Evolutionary conservation across 2,888 invertebrate genomes (phyloP).

Genomic region (Drosophila rubida): DNA sequence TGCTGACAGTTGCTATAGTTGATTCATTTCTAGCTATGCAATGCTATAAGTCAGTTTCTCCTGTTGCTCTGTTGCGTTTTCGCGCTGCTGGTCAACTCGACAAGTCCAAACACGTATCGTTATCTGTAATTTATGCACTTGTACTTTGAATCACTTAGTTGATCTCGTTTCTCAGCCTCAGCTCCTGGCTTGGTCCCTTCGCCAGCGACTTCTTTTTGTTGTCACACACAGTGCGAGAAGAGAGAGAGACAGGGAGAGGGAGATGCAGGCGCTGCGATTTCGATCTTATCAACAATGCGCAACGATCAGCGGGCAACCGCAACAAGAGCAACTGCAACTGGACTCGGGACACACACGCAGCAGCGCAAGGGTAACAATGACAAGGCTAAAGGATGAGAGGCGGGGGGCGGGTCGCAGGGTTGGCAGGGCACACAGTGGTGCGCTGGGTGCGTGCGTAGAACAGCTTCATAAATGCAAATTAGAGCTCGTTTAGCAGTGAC

Average conservation of each 20-base stretch:
- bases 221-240: constrained; percentile 33
- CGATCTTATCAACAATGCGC: constrained; percentile 76
- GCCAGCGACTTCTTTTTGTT: constrained; percentile 28
- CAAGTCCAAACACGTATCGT: constrained; percentile 64
- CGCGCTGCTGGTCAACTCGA: constrained; percentile 25
- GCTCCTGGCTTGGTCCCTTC: background rate
- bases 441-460: constrained; percentile 76
- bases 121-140: constrained; percentile 81
- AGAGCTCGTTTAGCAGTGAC: constrained; percentile 83
- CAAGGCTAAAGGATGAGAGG: background rate
- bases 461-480: constrained; percentile 84
- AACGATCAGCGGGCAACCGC: constrained; percentile 59
- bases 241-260: constrained; percentile 22
- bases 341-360: constrained; percentile 74
- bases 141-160: constrained; percentile 78
- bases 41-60: background rate
- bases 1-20: background rate
- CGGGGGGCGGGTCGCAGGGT: background rate
- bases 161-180: constrained; percentile 56
- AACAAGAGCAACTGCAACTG: constrained; percentile 35
- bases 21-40: background rate
- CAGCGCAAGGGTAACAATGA: constrained; percentile 37
- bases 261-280: constrained; percentile 64
- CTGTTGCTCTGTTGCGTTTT: too few species aligned
- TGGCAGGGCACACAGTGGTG: constrained; percentile 32